Evolutionary conservation across 2,888 invertebrate species (phyloP).

Genomic region (Chydorus sphaericus): DNA sequence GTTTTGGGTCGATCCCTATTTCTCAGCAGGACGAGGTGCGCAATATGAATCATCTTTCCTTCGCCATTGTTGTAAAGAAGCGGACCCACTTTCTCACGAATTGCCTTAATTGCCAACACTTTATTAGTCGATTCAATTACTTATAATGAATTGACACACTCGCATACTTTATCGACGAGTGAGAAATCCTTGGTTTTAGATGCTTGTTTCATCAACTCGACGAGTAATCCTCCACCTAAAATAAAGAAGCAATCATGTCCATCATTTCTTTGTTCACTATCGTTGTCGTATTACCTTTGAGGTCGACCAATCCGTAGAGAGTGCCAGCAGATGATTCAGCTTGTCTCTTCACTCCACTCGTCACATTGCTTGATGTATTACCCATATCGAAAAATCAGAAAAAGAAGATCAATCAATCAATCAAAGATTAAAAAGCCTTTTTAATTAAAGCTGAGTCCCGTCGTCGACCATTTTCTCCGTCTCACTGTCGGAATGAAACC

Average conservation of each 20-base stretch:
- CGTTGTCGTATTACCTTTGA: slow-evolving; percentile 55
- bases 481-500: too few species aligned
- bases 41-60: slow-evolving; percentile 78
- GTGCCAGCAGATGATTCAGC: slow-evolving; percentile 62
- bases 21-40: slow-evolving; percentile 68
- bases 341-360: slow-evolving; percentile 89
- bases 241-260: not conserved
- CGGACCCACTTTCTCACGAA: slow-evolving; percentile 77
- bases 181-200: slow-evolving; percentile 78
- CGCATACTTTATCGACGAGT: slow-evolving; percentile 82
- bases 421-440: too few species aligned
- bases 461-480: too few species aligned
- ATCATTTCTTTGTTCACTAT: slow-evolving; percentile 6
- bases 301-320: slow-evolving; percentile 73
- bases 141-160: too few species aligned
- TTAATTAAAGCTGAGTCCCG: too few species aligned
- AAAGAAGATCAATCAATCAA: too few species aligned
- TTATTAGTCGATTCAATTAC: too few species aligned
- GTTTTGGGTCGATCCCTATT: slow-evolving; percentile 71
- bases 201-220: slow-evolving; percentile 84
- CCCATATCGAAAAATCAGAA: slow-evolving; percentile 32
- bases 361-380: slow-evolving; percentile 47
- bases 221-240: slow-evolving; percentile 73
- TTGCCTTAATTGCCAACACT: too few species aligned
- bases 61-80: slow-evolving; percentile 87